phyloP scores from a whole-genome alignment of 2,113 vertebrate genomes.

The Cyprinodon tularosa region DNA sequence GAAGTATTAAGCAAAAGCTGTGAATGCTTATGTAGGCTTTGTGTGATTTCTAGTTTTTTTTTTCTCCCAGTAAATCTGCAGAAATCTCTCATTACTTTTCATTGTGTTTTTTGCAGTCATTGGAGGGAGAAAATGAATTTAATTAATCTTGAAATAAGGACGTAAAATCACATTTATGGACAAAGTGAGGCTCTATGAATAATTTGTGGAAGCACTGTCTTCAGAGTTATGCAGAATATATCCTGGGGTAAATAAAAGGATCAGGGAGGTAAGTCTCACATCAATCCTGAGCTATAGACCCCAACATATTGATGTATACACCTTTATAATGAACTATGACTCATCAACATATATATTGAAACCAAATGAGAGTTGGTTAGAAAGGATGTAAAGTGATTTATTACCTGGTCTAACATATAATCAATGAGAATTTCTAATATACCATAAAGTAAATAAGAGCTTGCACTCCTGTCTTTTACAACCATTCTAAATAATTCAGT shows the following conservation, averaged over 20 bases:
- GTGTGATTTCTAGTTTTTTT: too few relatives aligned
- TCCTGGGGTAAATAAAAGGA: not conserved
- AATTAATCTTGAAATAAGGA: not conserved
- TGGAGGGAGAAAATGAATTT: too few relatives aligned
- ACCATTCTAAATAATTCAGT: slow-evolving; percentile 53
- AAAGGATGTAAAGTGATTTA: slow-evolving; percentile 32
- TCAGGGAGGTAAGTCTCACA: not conserved
- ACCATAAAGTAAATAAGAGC: slow-evolving; percentile 9
- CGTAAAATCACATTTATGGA: not conserved
- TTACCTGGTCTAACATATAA: slow-evolving; percentile 16
- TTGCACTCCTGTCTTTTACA: slow-evolving; percentile 15
- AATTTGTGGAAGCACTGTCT: not conserved
- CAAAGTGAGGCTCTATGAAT: not conserved
- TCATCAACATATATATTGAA: slow-evolving; percentile 2
- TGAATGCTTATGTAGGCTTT: too few relatives aligned
- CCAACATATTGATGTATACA: not conserved
- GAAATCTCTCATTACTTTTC: too few relatives aligned
- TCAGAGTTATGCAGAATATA: not conserved
- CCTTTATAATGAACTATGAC: slow-evolving; percentile 6
- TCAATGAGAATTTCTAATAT: slow-evolving; percentile 37
- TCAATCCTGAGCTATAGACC: not conserved
- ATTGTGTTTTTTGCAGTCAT: too few relatives aligned
- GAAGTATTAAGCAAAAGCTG: too few relatives aligned
- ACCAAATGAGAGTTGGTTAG: slow-evolving; percentile 7
- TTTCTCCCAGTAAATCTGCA: too few relatives aligned